Base-by-base conservation (phyloP, 2,888 invertebrate species). In the Eupeodes luniger region DNA sequence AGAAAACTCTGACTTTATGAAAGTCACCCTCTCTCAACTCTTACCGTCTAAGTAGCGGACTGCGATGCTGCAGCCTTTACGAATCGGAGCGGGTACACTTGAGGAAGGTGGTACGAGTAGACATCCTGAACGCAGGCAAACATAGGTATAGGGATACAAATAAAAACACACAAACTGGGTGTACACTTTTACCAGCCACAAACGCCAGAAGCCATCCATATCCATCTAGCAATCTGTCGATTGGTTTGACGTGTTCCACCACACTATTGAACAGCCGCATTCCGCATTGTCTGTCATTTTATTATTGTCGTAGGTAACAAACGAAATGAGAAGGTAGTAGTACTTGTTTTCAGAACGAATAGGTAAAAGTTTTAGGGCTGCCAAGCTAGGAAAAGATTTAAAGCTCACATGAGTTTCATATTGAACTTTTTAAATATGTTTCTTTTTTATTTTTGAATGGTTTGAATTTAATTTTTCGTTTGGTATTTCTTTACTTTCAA, bases 221-320 rank as follows among this genome's bases (percentile, higher is more conserved):
- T 72, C 75, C 70, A 79, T 80, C 76, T 74, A 79, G 75, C 69
- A 62, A 70, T 64, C 69, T 70, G 74, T 75, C 69, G 62, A 72
- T 61, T 62, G n/a, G 76, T 64, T 59, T 34, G 66, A 83, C 75
- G 66, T 64, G 62, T 83, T 76, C 55, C 72, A 83, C 70, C 66
- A 55, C 76, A 78, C 82, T 47, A 59, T 72, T 59, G 47, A 77
- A 70, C 44, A 72, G 70, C 57, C 57, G 53, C 67, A 85, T 85
- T 78, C 75, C 77, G 67, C 74, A 62, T 67, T 77, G 70, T 81
- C 64, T 66, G 70, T 85, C 70, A 70, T 69, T 53, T 57, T 67
- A 34, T 61, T 69, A 16, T 47, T 70, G 44, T 72, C 59, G 59
- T 34, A 59, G 14, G 19, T 67, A 66, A 9, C 40, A 40, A 59